Evolutionary conservation across 2,888 invertebrate genomes (phyloP).

Genomic region (Clostera curtula): DNA sequence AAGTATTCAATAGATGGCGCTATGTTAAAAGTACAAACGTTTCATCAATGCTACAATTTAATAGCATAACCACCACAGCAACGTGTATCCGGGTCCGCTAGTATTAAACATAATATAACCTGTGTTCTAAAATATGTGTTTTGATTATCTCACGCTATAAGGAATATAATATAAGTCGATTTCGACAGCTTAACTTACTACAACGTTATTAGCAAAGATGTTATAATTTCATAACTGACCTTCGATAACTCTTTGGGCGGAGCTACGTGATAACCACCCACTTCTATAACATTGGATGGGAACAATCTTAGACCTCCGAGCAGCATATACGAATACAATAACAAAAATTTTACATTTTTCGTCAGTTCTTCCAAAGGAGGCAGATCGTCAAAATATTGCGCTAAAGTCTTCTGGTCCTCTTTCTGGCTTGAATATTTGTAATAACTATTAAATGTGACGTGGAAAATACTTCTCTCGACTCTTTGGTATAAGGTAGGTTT

Average conservation of each 20-base stretch:
- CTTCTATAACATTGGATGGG: conserved; percentile 74
- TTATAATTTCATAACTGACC: too few relatives aligned
- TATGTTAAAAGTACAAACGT: too few relatives aligned
- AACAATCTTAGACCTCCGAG: conserved; percentile 66
- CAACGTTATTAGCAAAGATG: too few relatives aligned
- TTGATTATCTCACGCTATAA: too few relatives aligned
- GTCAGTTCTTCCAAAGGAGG: conserved; percentile 68
- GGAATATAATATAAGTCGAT: too few relatives aligned
- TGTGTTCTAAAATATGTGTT: too few relatives aligned
- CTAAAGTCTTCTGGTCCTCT: conserved; percentile 36
- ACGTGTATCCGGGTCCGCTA: too few relatives aligned
- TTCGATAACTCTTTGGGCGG: conserved; percentile 48
- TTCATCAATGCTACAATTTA: too few relatives aligned
- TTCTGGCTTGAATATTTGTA: conserved; percentile 31
- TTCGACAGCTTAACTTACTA: too few relatives aligned
- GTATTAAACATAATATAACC: too few relatives aligned
- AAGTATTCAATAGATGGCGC: too few relatives aligned
- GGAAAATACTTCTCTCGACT: conserved; percentile 51
- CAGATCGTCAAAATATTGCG: conserved; percentile 56
- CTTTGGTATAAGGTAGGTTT: conserved; percentile 66
- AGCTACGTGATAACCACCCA: conserved; percentile 74
- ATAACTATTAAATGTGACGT: conserved; percentile 20
- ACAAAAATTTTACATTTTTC: conserved; percentile 59
- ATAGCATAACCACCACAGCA: too few relatives aligned
- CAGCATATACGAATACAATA: conserved; percentile 74